Evolutionary conservation across 2,113 vertebrate genomes (phyloP), one percentile per base, ranked within the genome.

Genomic region (Crotalus helleri): DNA sequence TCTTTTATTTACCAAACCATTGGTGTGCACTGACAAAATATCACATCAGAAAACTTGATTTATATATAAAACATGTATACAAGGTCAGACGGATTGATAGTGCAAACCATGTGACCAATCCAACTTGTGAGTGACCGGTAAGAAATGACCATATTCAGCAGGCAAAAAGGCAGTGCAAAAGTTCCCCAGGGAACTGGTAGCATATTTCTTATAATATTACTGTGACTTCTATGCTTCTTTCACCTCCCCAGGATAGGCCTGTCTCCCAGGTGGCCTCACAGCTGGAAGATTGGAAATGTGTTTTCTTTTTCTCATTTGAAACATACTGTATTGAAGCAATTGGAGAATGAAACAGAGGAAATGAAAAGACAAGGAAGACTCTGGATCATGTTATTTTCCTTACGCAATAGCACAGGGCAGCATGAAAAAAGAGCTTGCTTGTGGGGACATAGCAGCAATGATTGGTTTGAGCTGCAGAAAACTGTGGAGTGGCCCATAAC

Each of bases 161-260:
- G 46, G 92, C 1, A 29, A 13, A 44, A 57, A 90, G 10, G 33
- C 39, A 49, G n/a, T 19, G 51, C 74, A 81, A 89, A 92, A n/a
- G 61, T 89, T 89, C 53, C 53, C 53, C 53, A 57, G 12, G 39
- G 53, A 44, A 81, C 39, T 57, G 53, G 81, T 85, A 89, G 49
- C 46, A 90, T 24, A 86, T 90, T 93, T 86, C 88, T 54, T 86
- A 87, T 17, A 33, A 87, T 51, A 53, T 17, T 89, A 93, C 88
- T 81, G 29, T 86, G 89, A 51, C 39, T 33, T 39, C 89, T 85
- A 3, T 51, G 55, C 69, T 90, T 85, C 54, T 57, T 93, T 90
- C 15, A 3, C 74, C 57, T 90, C 89, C 87, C 57, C 55, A 64
- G 86, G 90, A 90, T 93, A 93, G 46, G 86, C 86, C 57, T 90